These are phyloP conservation scores for Chaetogeoica ovagalla DNA, from an alignment of 2,888 invertebrate genomes.

Conservation along the genomic window DNA sequence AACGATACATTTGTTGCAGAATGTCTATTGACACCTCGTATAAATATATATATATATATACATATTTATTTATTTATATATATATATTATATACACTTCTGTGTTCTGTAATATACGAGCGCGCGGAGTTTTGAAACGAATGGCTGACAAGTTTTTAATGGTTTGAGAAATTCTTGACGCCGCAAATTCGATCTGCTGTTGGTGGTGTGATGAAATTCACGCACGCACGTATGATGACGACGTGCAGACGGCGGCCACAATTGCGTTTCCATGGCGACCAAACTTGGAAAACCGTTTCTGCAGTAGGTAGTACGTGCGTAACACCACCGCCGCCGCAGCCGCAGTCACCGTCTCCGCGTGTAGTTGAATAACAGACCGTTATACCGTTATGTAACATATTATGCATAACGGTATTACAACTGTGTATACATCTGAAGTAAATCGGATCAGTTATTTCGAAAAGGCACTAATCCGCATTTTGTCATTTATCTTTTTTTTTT, in stretches of 20 bases:
- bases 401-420: not conserved
- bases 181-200: not conserved
- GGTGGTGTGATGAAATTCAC: not conserved
- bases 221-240: not conserved
- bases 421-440: not conserved
- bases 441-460: too few relatives aligned
- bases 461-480: too few relatives aligned
- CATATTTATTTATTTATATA: too few relatives aligned
- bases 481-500: too few relatives aligned
- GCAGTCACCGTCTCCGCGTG: not conserved
- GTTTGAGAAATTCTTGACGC: too few relatives aligned
- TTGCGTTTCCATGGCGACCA: slow-evolving; percentile 30
- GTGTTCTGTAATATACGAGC: not conserved
- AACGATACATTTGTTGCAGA: too few relatives aligned
- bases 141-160: too few relatives aligned
- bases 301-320: not conserved
- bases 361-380: not conserved
- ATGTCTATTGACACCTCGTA: too few relatives aligned
- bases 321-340: not conserved
- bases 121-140: not conserved
- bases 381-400: slow-evolving; percentile 1
- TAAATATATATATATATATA: too few relatives aligned
- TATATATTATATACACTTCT: too few relatives aligned
- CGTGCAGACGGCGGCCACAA: not conserved
- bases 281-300: slow-evolving; percentile 22